Evolutionary conservation across 2,113 vertebrate species (phyloP).

Genomic region (Proteles cristata): DNA sequence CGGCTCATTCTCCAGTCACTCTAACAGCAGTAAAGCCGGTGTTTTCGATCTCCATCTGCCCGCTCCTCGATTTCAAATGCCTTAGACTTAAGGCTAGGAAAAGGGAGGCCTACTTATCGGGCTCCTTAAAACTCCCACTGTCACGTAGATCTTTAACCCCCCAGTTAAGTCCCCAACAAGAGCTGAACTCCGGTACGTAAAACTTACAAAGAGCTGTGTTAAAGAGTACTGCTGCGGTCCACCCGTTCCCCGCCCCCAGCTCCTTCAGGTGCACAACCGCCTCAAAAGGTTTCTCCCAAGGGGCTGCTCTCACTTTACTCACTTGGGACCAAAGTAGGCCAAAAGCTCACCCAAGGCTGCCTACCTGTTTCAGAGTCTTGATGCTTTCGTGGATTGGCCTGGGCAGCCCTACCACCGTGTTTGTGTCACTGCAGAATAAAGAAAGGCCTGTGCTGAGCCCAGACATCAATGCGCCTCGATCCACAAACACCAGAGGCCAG

Average conservation of each 20-base stretch:
- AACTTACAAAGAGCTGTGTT: background rate
- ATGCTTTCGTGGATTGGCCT: constrained; percentile 99
- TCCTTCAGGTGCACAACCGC: background rate
- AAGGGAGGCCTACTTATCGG: background rate
- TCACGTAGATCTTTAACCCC: background rate
- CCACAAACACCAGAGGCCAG: background rate
- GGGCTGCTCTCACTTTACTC: constrained; percentile 28
- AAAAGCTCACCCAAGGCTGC: background rate
- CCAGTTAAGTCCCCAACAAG: background rate
- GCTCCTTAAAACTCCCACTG: background rate
- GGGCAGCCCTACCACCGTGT: constrained; percentile 96
- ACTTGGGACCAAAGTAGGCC: constrained; percentile 32
- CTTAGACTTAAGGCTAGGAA: background rate
- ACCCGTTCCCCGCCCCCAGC: background rate
- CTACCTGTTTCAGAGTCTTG: constrained; percentile 96
- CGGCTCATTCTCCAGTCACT: background rate
- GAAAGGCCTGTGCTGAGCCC: constrained; percentile 22
- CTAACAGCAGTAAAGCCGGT: background rate
- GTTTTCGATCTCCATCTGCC: background rate
- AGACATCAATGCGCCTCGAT: background rate
- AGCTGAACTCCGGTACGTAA: background rate
- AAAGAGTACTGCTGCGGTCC: background rate
- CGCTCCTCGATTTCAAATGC: background rate
- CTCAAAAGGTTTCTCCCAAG: background rate
- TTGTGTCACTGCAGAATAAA: constrained; percentile 92